Percentiles rank a stretch among this genome's conserved stretches.
Evolutionary conservation across 2,797 vertebrate species (phyloP).

Genomic region (Selene dorsalis): DNA sequence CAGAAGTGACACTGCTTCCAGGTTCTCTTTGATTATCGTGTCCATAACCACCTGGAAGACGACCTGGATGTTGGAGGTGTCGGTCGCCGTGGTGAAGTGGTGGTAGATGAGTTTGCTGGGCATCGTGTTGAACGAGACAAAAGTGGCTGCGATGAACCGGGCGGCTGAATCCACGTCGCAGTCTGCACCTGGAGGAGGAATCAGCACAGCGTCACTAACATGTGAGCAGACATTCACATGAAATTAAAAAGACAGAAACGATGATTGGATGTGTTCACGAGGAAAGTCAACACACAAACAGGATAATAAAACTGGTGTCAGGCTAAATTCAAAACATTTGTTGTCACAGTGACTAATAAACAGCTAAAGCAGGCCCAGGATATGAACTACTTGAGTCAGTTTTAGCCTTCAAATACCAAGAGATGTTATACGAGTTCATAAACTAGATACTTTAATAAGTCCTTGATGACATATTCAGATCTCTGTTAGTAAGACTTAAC

Average conservation of each 20-base stretch:
- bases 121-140: conserved; percentile 77
- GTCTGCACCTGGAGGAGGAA: conserved; percentile 78
- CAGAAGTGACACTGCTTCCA: conserved; percentile 85
- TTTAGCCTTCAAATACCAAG: not conserved
- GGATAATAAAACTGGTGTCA: not conserved
- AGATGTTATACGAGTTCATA: not conserved
- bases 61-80: conserved; percentile 87
- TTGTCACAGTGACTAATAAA: not conserved
- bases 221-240: not conserved
- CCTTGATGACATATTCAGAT: not conserved
- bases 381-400: not conserved
- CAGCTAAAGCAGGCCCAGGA: not conserved
- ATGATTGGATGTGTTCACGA: not conserved
- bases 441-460: not conserved
- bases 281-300: not conserved
- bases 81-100: conserved; percentile 87
- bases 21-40: conserved; percentile 87
- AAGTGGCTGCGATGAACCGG: conserved; percentile 82
- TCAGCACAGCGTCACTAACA: not conserved
- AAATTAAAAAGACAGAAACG: not conserved
- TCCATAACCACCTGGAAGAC: conserved; percentile 89
- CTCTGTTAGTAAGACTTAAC: not conserved
- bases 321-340: not conserved
- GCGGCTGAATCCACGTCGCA: conserved; percentile 85
- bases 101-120: conserved; percentile 85